phyloP scores from a whole-genome alignment of 2,797 vertebrate genomes.

The Schizothorax lantsangensis region DNA sequence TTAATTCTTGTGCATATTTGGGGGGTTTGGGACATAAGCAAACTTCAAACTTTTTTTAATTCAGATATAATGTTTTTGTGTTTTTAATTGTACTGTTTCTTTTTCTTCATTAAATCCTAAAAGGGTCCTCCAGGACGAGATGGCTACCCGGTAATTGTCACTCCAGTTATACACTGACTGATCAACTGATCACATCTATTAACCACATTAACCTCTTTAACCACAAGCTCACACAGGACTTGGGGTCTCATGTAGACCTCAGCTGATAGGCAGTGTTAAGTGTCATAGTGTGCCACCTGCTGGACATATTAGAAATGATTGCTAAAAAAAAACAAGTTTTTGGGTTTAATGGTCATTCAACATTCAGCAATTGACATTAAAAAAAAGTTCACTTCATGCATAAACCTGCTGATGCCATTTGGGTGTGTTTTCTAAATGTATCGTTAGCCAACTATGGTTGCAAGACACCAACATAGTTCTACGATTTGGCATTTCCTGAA shows the following conservation, averaged over 20 bases:
- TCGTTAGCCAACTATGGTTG: neutral
- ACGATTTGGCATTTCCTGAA: neutral
- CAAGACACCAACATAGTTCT: neutral
- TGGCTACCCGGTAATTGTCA: conserved; percentile 63
- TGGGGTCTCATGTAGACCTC: neutral
- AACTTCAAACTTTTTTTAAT: neutral
- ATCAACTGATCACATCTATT: conserved; percentile 32
- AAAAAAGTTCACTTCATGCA: neutral
- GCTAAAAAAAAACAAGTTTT: neutral
- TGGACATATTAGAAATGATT: conserved; percentile 32
- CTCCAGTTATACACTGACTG: neutral
- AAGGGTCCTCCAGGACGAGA: conserved; percentile 63
- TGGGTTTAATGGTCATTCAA: neutral
- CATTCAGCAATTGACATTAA: neutral
- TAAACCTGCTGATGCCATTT: neutral
- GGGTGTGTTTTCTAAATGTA: neutral
- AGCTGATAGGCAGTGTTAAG: neutral
- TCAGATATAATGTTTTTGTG: conserved; percentile 7
- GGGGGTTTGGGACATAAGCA: neutral
- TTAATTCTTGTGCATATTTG: neutral
- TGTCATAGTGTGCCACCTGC: conserved; percentile 52
- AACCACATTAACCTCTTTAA: no score
- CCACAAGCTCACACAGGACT: neutral
- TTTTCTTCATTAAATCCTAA: conserved; percentile 48
- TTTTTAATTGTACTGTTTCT: conserved; percentile 9